Evolutionary conservation across 2,888 invertebrate genomes (phyloP).

Genomic region (Drosophila trichaetosa): DNA sequence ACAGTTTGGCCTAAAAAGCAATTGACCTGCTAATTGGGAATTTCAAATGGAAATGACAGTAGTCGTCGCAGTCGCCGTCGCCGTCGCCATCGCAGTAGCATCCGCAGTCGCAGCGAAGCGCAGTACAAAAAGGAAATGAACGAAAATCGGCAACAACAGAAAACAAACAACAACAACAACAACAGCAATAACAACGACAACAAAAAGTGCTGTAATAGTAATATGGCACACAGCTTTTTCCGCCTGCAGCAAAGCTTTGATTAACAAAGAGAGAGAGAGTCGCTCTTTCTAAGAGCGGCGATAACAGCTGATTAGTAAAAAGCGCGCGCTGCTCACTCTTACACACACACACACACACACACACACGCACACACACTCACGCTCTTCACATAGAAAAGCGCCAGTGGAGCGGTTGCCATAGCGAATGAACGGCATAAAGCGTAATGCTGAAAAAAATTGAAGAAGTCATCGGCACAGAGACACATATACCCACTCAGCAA

Average conservation of each 20-base stretch:
- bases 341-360: slow-evolving; percentile 17
- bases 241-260: slow-evolving; percentile 55
- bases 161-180: slow-evolving; percentile 6
- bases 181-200: slow-evolving; percentile 15
- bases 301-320: slow-evolving; percentile 71
- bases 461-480: slow-evolving; percentile 84
- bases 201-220: slow-evolving; percentile 61
- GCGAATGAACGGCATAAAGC: slow-evolving; percentile 78
- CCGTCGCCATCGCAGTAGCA: slow-evolving; percentile 19
- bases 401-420: slow-evolving; percentile 73
- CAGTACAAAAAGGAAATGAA: slow-evolving; percentile 61
- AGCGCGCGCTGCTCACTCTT: slow-evolving; percentile 55
- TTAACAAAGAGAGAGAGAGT: slow-evolving; percentile 18
- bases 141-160: slow-evolving; percentile 45
- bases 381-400: slow-evolving; percentile 36
- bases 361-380: slow-evolving; percentile 22
- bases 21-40: slow-evolving; percentile 81
- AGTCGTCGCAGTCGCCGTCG: slow-evolving; percentile 36
- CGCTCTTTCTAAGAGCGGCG: slow-evolving; percentile 36
- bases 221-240: slow-evolving; percentile 63
- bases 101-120: slow-evolving; percentile 41
- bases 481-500: slow-evolving; percentile 83
- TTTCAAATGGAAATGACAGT: slow-evolving; percentile 67
- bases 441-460: slow-evolving; percentile 68
- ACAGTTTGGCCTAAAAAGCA: slow-evolving; percentile 80